These are phyloP conservation scores for Pandemis heparana DNA, from an alignment of 2,888 invertebrate species.

Conservation along the genomic window DNA sequence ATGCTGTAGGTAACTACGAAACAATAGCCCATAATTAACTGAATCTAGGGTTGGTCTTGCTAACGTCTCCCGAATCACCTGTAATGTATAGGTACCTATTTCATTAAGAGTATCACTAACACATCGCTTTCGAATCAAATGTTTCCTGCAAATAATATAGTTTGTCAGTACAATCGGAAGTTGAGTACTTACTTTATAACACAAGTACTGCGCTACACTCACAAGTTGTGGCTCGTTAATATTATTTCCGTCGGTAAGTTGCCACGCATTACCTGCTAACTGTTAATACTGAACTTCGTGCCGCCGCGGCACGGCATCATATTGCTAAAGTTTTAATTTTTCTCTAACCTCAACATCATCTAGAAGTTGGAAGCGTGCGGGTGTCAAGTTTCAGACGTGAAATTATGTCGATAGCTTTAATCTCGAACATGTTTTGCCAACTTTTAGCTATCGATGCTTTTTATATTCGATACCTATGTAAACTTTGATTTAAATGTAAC, in stretches of 20 bases:
- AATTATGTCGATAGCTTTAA: constrained; percentile 68
- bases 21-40: no score
- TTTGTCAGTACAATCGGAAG: no score
- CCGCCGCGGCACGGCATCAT: constrained; percentile 53
- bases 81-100: no score
- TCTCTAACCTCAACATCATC: constrained; percentile 77
- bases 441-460: not conserved
- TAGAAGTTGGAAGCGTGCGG: constrained; percentile 58
- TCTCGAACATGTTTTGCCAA: constrained; percentile 22
- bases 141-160: no score
- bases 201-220: not conserved
- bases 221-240: constrained; percentile 6
- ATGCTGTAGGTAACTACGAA: no score
- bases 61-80: no score
- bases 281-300: constrained; percentile 65
- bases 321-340: constrained; percentile 82
- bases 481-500: not conserved
- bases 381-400: constrained; percentile 65
- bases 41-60: no score
- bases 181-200: no score
- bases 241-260: constrained; percentile 18
- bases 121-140: no score
- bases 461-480: not conserved
- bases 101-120: no score
- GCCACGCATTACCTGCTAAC: constrained; percentile 51